Percentiles rank a stretch among this genome's conserved stretches.
Conservation (phyloP, 2,888 invertebrate species). For the Sminthurides aquaticus region DNA sequence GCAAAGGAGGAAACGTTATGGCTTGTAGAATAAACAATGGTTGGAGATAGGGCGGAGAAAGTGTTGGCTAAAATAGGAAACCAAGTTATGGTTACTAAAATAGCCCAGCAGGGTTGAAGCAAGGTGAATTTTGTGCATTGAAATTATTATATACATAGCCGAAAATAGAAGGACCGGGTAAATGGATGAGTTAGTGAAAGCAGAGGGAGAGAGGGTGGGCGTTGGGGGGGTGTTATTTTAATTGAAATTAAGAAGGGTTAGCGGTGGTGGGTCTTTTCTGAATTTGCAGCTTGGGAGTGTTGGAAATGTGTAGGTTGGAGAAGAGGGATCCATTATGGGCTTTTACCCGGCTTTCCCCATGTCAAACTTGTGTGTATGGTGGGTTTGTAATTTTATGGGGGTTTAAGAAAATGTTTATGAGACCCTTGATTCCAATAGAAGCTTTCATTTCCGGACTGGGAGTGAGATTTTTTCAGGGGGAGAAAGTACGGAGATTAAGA, state of each 20-base stretch:
- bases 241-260: background rate
- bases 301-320: background rate
- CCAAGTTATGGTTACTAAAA: too few relatives aligned
- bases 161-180: too few relatives aligned
- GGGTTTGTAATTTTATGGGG: conserved; percentile 5
- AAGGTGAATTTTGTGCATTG: too few relatives aligned
- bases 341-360: background rate
- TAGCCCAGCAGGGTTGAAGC: too few relatives aligned
- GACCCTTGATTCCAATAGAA: conserved; percentile 32
- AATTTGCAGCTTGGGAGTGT: background rate
- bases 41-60: too few relatives aligned
- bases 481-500: background rate
- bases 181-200: too few relatives aligned
- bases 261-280: background rate
- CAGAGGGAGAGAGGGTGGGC: too few relatives aligned
- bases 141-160: too few relatives aligned
- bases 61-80: too few relatives aligned
- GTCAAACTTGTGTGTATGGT: background rate
- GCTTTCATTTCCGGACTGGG: conserved; percentile 28
- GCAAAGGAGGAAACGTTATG: too few relatives aligned
- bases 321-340: background rate
- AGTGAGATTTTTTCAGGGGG: conserved; percentile 1
- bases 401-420: conserved; percentile 21
- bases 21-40: too few relatives aligned
- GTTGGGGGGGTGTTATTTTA: too few relatives aligned